A percentile compares a stretch with the other conserved stretches of the same genome.
phyloP scores from a whole-genome alignment of 2,113 vertebrate species.

The Crotalus horridus region DNA sequence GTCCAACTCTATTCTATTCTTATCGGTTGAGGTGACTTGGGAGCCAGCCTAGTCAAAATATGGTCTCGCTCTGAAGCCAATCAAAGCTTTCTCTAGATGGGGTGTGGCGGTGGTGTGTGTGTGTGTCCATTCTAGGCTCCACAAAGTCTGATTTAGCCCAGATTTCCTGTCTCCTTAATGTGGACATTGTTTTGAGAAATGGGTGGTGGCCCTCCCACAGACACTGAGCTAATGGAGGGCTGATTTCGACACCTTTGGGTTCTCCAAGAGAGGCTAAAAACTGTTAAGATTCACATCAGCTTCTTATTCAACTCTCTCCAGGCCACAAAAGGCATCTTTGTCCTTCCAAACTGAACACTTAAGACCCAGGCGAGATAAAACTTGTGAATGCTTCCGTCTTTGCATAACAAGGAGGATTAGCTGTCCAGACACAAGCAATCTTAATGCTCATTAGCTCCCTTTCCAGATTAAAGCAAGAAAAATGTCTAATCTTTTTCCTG shows the following conservation, averaged over 20 bases:
- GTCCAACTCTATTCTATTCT: no score
- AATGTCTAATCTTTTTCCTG: background rate
- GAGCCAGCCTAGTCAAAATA: background rate
- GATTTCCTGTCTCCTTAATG: background rate
- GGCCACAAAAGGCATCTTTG: background rate
- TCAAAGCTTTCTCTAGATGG: background rate
- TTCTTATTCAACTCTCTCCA: background rate
- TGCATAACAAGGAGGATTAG: background rate
- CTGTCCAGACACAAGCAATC: background rate
- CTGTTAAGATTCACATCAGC: accelerated
- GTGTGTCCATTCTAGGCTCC: background rate
- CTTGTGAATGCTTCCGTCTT: accelerated
- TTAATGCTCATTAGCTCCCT: accelerated
- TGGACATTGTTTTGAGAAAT: accelerated
- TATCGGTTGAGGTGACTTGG: background rate
- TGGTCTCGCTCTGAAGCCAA: no score
- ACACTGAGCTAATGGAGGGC: accelerated
- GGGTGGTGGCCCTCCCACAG: background rate
- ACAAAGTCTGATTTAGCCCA: background rate
- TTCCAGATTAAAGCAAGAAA: background rate
- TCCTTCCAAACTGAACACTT: background rate
- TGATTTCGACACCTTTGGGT: background rate
- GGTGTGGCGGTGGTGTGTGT: no score
- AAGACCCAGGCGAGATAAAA: background rate
- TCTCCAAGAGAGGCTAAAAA: accelerated